Evolutionary conservation across 92 coral and sea anemone species (phyloP).

Genomic region (Anthopleura xanthogrammica): DNA sequence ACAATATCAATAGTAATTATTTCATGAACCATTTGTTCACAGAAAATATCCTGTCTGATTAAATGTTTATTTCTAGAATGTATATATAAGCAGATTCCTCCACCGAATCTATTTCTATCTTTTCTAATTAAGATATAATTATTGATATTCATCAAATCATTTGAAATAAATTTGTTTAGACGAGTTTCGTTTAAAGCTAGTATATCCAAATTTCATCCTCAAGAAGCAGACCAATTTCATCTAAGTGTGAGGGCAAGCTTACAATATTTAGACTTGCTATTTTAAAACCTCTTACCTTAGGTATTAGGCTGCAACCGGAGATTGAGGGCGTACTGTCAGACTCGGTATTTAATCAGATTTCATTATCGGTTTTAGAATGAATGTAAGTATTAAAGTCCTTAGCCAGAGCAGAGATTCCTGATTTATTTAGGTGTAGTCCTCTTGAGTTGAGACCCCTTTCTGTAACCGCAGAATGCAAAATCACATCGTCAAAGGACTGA

Average conservation of each 20-base stretch:
- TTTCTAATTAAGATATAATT: constrained; percentile 9
- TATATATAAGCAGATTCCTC: constrained; percentile 42
- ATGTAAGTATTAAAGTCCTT: constrained; percentile 8
- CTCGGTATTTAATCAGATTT: neutral
- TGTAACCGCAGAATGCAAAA: too few relatives aligned
- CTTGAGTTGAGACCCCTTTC: constrained; percentile 2
- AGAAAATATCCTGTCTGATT: neutral
- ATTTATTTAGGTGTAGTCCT: constrained; percentile 17
- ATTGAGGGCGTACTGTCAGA: neutral
- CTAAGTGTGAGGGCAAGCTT: constrained; percentile 19
- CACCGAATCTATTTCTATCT: constrained; percentile 40
- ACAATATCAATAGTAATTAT: neutral
- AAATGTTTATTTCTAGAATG: constrained; percentile 13
- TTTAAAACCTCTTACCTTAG: constrained; percentile 32
- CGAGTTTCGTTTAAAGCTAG: constrained; percentile 33
- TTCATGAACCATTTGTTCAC: neutral
- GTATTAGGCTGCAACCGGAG: neutral
- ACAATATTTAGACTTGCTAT: constrained; percentile 26
- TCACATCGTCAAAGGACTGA: too few relatives aligned
- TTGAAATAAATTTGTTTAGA: constrained; percentile 32
- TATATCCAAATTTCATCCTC: constrained; percentile 30
- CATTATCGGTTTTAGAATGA: neutral
- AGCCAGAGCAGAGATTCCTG: constrained; percentile 26
- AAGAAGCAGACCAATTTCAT: constrained; percentile 19
- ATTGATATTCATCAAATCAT: constrained; percentile 14